Percentiles rank a stretch among this genome's conserved stretches.
Conservation (phyloP, 2,888 invertebrate species). For the Cheilosia pagana region DNA sequence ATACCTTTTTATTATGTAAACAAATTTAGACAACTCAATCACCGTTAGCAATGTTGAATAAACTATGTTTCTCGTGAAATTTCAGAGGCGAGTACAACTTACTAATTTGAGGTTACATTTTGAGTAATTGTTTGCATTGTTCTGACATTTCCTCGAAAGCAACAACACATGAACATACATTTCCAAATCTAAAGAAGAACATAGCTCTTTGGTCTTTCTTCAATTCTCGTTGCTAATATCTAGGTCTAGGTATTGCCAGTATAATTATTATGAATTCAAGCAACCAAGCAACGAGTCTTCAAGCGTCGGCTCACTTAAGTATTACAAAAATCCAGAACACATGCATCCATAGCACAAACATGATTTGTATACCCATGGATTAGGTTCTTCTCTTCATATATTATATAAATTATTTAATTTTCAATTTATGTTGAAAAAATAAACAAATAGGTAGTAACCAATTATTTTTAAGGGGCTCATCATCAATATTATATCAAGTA, state of each 20-base stretch:
- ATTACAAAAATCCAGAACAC: not conserved
- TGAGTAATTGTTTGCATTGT: not conserved
- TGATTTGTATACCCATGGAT: conserved; percentile 13
- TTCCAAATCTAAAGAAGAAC: not conserved
- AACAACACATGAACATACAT: not conserved
- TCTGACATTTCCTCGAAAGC: not conserved
- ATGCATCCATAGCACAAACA: not conserved
- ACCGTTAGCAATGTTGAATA: too few relatives aligned
- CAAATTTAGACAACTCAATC: too few relatives aligned
- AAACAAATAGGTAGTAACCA: not conserved
- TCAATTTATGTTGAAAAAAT: not conserved
- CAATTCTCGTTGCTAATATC: not conserved
- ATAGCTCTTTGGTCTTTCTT: not conserved
- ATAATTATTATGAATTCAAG: not conserved
- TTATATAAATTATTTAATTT: not conserved
- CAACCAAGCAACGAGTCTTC: not conserved
- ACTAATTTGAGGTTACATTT: too few relatives aligned
- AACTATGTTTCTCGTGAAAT: too few relatives aligned
- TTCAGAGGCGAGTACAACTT: too few relatives aligned
- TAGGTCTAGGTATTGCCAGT: not conserved
- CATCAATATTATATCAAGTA: not conserved
- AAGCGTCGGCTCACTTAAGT: not conserved
- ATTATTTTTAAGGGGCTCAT: conserved; percentile 1
- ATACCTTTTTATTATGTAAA: too few relatives aligned
- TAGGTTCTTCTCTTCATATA: not conserved